phyloP scores from a whole-genome alignment of 2,888 invertebrate genomes.

The Heliothis peltigera region DNA sequence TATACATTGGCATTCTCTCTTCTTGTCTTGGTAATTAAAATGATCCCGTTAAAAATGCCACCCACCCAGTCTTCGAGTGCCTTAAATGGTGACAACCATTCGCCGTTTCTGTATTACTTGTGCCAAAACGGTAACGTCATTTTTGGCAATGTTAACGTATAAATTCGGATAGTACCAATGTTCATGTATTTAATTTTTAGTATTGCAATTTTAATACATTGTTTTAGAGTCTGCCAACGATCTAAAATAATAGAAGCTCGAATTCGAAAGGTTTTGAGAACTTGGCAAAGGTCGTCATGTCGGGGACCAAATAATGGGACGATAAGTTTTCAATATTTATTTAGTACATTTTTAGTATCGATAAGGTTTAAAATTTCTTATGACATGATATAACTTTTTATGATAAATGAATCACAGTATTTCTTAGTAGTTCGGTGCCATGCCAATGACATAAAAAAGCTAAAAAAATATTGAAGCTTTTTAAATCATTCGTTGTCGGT shows the following conservation, averaged over 20 bases:
- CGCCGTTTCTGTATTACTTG: conserved; percentile 1
- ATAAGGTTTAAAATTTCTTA: conserved; percentile 7
- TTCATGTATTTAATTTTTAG: conserved; percentile 30
- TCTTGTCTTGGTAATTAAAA: conserved; percentile 1
- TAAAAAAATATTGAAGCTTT: background rate
- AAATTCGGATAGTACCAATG: conserved; percentile 4
- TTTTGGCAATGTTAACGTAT: conserved; percentile 26
- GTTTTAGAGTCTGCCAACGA: conserved; percentile 4
- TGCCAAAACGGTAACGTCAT: conserved; percentile 32
- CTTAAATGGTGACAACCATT: conserved; percentile 4
- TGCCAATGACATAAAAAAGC: background rate
- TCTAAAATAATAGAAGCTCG: background rate
- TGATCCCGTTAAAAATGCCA: conserved; percentile 15
- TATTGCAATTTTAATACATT: background rate
- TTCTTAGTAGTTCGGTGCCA: background rate
- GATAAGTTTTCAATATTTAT: conserved; percentile 3
- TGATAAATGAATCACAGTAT: background rate
- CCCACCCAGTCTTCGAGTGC: background rate
- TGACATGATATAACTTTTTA: conserved; percentile 1
- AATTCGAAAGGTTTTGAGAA: background rate
- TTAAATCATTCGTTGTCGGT: too few species aligned
- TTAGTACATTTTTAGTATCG: conserved; percentile 8
- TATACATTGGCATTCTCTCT: background rate
- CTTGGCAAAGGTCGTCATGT: conserved; percentile 14
- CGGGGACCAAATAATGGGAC: conserved; percentile 22